Evolutionary conservation across 1,140 invertebrate species (phyloP), one percentile per base, ranked within the genome.

Genomic region (Eciton burchellii): DNA sequence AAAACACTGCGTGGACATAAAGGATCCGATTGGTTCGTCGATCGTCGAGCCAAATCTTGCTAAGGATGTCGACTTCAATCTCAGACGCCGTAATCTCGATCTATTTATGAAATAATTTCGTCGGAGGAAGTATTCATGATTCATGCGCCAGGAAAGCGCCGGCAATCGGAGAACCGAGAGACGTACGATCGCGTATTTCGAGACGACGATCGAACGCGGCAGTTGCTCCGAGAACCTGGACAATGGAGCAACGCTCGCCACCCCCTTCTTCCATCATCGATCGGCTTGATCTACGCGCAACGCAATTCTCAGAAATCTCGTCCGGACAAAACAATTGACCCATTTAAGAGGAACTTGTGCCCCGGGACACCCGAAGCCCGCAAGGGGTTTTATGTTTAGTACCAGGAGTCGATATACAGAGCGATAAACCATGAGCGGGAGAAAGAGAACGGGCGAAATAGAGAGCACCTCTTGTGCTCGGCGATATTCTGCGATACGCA

Each of bases 281-380:
- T 86, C 72, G 85, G 71, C 74, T 35, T 45, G 82, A 87, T 81
- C 24, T 45, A 41, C 24, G 16, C n/a, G 41, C 14, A 26, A 43
- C 52, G 12, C 16, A 43, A 19, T 90, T 90, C 89, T 70, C 9
- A 72, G 89, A 89, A 90, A 84, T 60, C 77, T 81, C 52, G 66
- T 24, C 63, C 56, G 47, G 54, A 52, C 47, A 45, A 86, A 89
- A 89, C 88, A 89, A 89, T 89, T 88, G 82, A 82, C 56, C 81
- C 76, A 63, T 86, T 84, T 88, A 87, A 88, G 63, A 63, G 66
- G 82, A 89, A 88, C 70, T 83, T 63, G 29, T 56, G 52, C n/a
- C 54, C 65, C 49, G 52, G 47, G 74, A 81, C 49, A 82, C 76
- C 71, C 81, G 87, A 81, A 35, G 82, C 77, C 77, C 59, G 62